Evolutionary conservation across 2,888 invertebrate genomes (phyloP).

Genomic region (Diabrotica balteata): DNA sequence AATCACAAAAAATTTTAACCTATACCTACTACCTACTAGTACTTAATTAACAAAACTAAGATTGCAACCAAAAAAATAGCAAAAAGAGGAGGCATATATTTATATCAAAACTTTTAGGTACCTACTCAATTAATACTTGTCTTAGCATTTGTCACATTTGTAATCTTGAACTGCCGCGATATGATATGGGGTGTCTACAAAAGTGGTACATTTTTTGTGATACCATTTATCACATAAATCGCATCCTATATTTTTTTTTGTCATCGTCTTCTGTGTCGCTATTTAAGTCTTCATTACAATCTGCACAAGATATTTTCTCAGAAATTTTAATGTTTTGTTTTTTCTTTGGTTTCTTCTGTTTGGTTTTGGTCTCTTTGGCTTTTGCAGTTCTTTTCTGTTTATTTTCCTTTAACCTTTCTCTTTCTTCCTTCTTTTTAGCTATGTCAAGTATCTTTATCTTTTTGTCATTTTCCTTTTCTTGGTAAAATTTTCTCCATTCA

Average conservation of each 20-base stretch:
- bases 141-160: background rate
- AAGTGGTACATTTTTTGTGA: slow-evolving; percentile 22
- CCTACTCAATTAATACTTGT: too few relatives aligned
- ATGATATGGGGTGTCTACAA: slow-evolving; percentile 12
- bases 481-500: slow-evolving; percentile 13
- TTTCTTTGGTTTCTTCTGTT: slow-evolving; percentile 5
- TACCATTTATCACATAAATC: slow-evolving; percentile 20
- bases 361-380: background rate
- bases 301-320: slow-evolving; percentile 9
- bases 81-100: too few relatives aligned
- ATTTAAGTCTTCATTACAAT: slow-evolving; percentile 13
- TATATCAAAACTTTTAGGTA: too few relatives aligned
- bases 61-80: too few relatives aligned
- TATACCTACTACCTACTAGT: too few relatives aligned
- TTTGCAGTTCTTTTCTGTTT: slow-evolving; percentile 4
- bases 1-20: too few relatives aligned
- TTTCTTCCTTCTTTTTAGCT: slow-evolving; percentile 7
- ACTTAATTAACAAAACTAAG: too few relatives aligned
- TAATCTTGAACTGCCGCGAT: background rate
- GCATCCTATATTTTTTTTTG: slow-evolving; percentile 20
- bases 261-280: slow-evolving; percentile 23
- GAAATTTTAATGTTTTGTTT: background rate
- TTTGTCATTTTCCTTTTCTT: slow-evolving; percentile 8
- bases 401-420: slow-evolving; percentile 8
- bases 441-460: slow-evolving; percentile 1